phyloP scores from a whole-genome alignment of 1,140 invertebrate species.

The Drosophila burlai region DNA sequence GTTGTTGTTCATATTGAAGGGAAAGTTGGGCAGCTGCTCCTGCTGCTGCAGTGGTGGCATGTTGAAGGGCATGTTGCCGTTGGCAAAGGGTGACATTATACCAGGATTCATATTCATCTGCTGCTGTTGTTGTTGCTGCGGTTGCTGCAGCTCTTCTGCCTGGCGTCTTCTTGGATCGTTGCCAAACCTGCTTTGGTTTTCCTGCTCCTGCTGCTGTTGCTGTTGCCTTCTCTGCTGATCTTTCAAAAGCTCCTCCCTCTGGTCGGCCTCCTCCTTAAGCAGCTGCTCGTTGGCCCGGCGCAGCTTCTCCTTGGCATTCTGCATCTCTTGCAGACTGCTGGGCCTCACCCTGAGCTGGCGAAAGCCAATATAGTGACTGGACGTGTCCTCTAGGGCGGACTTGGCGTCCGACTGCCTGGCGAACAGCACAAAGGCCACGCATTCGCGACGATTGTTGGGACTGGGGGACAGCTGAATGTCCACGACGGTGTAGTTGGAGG shows the following conservation, averaged over 20 bases:
- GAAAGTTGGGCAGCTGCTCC: slow-evolving; percentile 31
- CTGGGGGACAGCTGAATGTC: slow-evolving; percentile 89
- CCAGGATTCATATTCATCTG: slow-evolving; percentile 35
- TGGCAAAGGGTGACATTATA: slow-evolving; percentile 52
- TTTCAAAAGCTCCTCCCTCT: slow-evolving; percentile 51
- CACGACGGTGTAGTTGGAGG: slow-evolving; percentile 88
- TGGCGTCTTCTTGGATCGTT: slow-evolving; percentile 43
- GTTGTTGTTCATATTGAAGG: slow-evolving; percentile 31
- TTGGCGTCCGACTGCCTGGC: slow-evolving; percentile 89
- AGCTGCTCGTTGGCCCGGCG: slow-evolving; percentile 84
- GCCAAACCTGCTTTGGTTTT: slow-evolving; percentile 9
- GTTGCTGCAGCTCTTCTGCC: slow-evolving; percentile 18
- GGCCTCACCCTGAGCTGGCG: slow-evolving; percentile 86
- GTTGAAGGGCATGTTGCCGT: slow-evolving; percentile 50
- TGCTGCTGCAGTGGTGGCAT: slow-evolving; percentile 43
- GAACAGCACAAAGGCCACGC: slow-evolving; percentile 91
- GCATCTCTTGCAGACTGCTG: slow-evolving; percentile 86
- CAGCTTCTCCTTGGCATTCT: slow-evolving; percentile 85
- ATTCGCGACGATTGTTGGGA: slow-evolving; percentile 86
- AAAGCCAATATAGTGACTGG: slow-evolving; percentile 87
- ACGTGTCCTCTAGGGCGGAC: slow-evolving; percentile 86
- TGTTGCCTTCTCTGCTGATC: slow-evolving; percentile 43
- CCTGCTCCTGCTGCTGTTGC: slow-evolving; percentile 31
- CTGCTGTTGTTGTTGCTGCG: slow-evolving; percentile 17
- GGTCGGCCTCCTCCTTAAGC: slow-evolving; percentile 75